Conservation (phyloP, 2,113 vertebrate species). For the Pheucticus melanocephalus region DNA sequence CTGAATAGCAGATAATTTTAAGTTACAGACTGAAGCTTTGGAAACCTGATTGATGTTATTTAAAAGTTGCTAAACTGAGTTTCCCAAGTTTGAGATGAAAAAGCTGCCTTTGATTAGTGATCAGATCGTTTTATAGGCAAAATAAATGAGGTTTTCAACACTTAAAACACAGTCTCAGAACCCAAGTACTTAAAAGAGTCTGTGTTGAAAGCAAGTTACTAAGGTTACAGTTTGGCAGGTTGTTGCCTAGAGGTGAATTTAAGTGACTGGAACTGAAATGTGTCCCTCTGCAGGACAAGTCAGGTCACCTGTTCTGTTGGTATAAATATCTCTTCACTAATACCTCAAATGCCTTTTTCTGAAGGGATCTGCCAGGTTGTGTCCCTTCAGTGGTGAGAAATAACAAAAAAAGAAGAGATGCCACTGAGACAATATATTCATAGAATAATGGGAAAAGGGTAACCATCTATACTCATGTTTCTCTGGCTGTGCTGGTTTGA, state of each 20-base stretch:
- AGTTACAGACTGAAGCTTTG: constrained; percentile 33
- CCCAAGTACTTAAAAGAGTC: not conserved
- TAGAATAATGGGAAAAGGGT: not conserved
- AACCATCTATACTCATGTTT: no score
- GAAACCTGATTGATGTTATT: constrained; percentile 29
- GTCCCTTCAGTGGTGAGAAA: not conserved
- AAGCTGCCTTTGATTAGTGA: constrained; percentile 33
- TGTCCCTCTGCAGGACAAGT: not conserved
- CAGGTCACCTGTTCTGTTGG: not conserved
- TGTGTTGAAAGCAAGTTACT: not conserved
- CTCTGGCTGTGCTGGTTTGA: not conserved
- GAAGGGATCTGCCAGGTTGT: not conserved
- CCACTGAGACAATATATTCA: not conserved
- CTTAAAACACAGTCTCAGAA: not conserved
- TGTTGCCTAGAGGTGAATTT: not conserved
- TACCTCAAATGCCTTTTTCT: not conserved
- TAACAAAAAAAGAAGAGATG: not conserved
- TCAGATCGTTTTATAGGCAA: not conserved
- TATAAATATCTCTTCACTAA: not conserved
- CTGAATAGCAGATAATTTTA: constrained; percentile 59
- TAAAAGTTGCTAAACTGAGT: constrained; percentile 48
- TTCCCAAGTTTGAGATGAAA: constrained; percentile 37
- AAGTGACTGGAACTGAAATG: not conserved
- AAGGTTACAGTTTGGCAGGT: not conserved
- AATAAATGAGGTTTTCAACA: not conserved